These are phyloP conservation scores for Rafetus swinhoei DNA, from an alignment of 2,113 vertebrate genomes.

Conservation along the genomic window DNA sequence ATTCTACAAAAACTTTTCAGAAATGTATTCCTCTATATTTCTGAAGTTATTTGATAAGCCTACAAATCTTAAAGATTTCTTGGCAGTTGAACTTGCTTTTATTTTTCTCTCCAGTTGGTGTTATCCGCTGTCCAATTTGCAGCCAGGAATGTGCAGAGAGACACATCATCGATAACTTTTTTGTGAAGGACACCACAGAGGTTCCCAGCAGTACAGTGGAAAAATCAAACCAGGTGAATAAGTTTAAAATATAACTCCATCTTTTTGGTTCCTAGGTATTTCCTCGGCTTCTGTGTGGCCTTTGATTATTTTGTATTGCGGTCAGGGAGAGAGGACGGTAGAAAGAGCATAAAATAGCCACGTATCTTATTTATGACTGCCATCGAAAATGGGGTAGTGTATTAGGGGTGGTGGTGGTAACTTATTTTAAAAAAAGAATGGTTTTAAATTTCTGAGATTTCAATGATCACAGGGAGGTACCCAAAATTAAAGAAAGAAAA, in stretches of 20 bases:
- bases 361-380: neutral
- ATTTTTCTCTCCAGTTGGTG: slow-evolving; percentile 81
- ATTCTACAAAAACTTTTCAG: neutral
- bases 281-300: slow-evolving; percentile 32
- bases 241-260: slow-evolving; percentile 40
- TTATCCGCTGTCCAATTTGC: slow-evolving; percentile 95
- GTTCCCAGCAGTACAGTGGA: slow-evolving; percentile 98
- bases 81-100: neutral
- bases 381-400: neutral
- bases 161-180: slow-evolving; percentile 97
- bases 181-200: slow-evolving; percentile 97
- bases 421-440: neutral
- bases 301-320: neutral
- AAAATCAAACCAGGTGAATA: slow-evolving; percentile 94
- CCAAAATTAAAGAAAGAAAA: neutral
- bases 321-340: neutral
- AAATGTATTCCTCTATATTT: slow-evolving; percentile 30
- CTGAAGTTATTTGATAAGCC: slow-evolving; percentile 41
- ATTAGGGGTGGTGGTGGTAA: neutral
- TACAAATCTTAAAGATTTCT: slow-evolving; percentile 6
- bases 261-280: slow-evolving; percentile 21
- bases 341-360: neutral
- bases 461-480: neutral
- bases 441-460: neutral
- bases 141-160: slow-evolving; percentile 96